Evolutionary conservation across 2,113 vertebrate species (phyloP).

Genomic region (Rhineura floridana): DNA sequence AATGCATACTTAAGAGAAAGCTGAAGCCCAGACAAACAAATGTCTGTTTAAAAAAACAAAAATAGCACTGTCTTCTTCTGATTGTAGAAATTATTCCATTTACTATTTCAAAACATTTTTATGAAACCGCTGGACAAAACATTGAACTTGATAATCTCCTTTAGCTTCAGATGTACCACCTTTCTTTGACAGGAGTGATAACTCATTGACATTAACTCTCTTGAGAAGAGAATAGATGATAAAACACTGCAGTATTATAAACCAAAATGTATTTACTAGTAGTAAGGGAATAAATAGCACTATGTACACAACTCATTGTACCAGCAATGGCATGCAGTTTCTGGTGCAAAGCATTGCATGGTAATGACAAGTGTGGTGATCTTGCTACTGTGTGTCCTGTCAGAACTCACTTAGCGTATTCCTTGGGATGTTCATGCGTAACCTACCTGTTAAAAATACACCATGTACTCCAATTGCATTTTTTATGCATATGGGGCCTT

Average conservation of each 20-base stretch:
- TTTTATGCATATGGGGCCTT: neutral
- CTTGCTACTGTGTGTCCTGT: neutral
- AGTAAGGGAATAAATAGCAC: neutral
- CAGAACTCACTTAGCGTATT: neutral
- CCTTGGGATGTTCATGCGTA: neutral
- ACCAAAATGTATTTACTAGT: neutral
- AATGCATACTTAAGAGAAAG: neutral
- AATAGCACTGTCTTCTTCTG: too few species aligned
- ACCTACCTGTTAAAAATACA: neutral
- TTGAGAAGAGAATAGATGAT: neutral
- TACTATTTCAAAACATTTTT: neutral
- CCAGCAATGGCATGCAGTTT: neutral
- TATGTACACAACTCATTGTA: neutral
- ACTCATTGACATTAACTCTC: neutral
- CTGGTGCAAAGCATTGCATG: neutral
- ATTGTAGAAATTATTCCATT: neutral
- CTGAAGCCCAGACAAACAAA: conserved; percentile 8
- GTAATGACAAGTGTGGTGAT: neutral
- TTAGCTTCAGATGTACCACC: neutral
- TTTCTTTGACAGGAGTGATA: neutral
- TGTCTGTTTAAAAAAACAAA: neutral
- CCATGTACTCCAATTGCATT: neutral
- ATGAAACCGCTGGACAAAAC: too few species aligned
- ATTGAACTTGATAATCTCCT: too few species aligned
- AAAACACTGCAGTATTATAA: neutral